Conservation (phyloP, 2,113 vertebrate species). For the Sapajus apella region DNA sequence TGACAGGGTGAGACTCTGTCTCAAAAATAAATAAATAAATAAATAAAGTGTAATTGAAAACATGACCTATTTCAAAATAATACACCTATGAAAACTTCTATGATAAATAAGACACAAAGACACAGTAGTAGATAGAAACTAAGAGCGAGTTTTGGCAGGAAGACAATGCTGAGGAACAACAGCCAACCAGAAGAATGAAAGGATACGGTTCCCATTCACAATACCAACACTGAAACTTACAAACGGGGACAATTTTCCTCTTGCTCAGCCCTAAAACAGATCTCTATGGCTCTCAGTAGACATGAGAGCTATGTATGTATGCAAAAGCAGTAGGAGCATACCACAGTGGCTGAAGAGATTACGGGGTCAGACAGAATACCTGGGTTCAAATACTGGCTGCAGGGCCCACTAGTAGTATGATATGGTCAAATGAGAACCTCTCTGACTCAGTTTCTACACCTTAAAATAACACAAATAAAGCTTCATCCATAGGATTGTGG, state of each 20-base stretch:
- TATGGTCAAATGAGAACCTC: not conserved
- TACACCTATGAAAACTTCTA: not conserved
- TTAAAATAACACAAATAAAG: conserved; percentile 29
- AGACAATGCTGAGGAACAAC: not conserved
- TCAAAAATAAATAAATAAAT: no score
- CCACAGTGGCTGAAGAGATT: not conserved
- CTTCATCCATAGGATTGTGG: not conserved
- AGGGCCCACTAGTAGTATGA: not conserved
- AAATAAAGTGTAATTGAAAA: not conserved
- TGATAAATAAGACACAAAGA: conserved; percentile 23
- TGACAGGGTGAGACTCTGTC: no score
- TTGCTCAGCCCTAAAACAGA: not conserved
- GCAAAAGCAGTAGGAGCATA: not conserved
- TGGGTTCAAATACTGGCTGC: not conserved
- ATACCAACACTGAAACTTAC: conserved; percentile 2
- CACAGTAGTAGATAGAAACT: not conserved
- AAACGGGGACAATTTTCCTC: not conserved
- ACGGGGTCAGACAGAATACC: not conserved
- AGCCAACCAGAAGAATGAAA: conserved; percentile 32
- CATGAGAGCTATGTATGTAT: not conserved
- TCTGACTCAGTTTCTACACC: conserved; percentile 5
- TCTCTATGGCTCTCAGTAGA: not conserved
- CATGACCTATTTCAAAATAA: not conserved
- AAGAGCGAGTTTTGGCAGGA: not conserved
- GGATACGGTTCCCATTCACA: not conserved